Conservation (phyloP, 2,113 vertebrate genomes). For the Budorcas taxicolor region DNA sequence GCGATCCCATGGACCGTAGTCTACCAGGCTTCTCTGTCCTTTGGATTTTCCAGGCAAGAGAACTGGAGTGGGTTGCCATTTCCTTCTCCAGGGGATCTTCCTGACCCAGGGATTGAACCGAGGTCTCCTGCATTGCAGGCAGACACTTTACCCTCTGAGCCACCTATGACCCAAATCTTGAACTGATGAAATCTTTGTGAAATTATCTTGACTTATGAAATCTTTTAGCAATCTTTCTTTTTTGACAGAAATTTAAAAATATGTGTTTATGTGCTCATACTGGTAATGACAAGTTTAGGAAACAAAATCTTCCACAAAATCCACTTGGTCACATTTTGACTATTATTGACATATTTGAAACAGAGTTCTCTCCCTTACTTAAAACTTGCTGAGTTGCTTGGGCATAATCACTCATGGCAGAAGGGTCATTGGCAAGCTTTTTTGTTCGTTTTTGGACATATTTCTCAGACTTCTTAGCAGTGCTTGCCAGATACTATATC, state of each 20-base stretch:
- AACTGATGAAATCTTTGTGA: conserved; percentile 78
- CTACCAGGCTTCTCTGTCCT: no score
- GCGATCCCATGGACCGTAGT: no score
- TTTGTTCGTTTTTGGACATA: conserved; percentile 61
- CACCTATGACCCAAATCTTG: neutral
- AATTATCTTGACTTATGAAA: conserved; percentile 72
- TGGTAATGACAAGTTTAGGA: conserved; percentile 80
- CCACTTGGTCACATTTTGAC: conserved; percentile 78
- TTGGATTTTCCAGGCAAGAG: no score
- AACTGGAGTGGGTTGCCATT: no score
- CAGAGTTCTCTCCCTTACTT: conserved; percentile 27
- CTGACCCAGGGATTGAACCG: no score
- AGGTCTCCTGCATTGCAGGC: no score
- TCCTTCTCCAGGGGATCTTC: no score
- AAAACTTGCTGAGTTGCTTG: conserved; percentile 77
- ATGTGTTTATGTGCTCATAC: conserved; percentile 77
- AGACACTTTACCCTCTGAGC: no score
- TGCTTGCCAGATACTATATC: neutral
- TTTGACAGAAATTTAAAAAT: conserved; percentile 77
- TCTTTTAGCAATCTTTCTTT: conserved; percentile 73
- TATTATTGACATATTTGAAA: conserved; percentile 80
- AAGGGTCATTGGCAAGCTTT: conserved; percentile 80
- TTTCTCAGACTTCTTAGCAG: neutral
- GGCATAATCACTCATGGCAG: conserved; percentile 78
- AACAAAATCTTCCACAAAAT: conserved; percentile 81